Base-by-base conservation (phyloP, 2,797 vertebrate genomes). In the Ptychobarbus kaznakovi region DNA sequence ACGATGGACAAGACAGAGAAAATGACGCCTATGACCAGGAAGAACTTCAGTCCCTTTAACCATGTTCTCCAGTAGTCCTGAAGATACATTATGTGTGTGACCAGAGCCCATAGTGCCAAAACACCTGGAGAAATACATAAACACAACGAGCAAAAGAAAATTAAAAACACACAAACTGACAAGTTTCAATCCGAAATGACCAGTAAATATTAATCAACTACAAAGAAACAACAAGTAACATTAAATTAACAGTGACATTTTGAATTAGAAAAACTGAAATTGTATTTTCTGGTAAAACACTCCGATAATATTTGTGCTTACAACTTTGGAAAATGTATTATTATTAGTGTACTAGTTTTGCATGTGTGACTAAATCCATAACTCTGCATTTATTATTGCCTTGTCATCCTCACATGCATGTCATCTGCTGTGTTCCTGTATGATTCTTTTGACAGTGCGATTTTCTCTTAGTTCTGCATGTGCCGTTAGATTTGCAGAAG, bases 51-150 rank as follows among this genome's bases (percentile, higher is more conserved):
- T 11, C 98, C 97, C 92, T 96, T 98, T 42, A 99, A 93, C 98
- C 98, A 99, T 53, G 97, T 98, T 92, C 96, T 95, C 98, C 98
- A 99, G 94, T 95, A 97, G 93, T 99, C 97, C 93, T 99, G 97
- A 89, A 98, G 92, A 92, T 99, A 99, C 98, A 99, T 99, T 92
- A 97, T 81, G 86, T 99, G 97, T 2, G 96, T 97, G 94, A 97
- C 95, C 82, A 99, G 94, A 68, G 95, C 91, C 98, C 98, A 99
- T 10, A 99, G 93, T 0, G 98, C 98, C 94, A 99, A 92, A 87
- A 98, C 97, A 89, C 98, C 98, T 99, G 90, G 72, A 63, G 38
- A 88, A 66, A 84, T 12, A 79, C 46, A 88, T 11, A 83, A 32
- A 72, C 70, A 73, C 56, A 61, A 51, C 68, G 15, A 46, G 28